Percentiles rank a stretch among this genome's conserved stretches.
phyloP scores from a whole-genome alignment of 2,113 vertebrate species.

The Paralichthys olivaceus region DNA sequence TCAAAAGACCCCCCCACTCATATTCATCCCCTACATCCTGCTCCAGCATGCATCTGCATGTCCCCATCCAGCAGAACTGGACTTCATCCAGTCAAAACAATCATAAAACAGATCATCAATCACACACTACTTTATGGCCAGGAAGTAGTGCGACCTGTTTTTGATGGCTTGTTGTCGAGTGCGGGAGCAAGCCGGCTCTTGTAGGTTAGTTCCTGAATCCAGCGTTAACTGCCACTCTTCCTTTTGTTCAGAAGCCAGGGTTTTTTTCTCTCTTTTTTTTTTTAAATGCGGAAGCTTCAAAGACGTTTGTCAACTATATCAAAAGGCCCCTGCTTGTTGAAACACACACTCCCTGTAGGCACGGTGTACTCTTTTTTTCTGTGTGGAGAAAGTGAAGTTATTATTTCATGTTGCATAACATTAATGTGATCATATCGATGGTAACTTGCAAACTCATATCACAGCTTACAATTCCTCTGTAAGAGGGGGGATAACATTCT shows the following conservation, averaged over 20 bases:
- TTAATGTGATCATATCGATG: no score
- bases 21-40: conserved; percentile 57
- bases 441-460: no score
- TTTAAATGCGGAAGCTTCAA: conserved; percentile 54
- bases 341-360: conserved; percentile 16
- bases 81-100: conserved; percentile 78
- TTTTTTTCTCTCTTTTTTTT: conserved; percentile 25
- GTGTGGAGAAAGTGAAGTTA: conserved; percentile 19
- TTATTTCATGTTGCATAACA: conserved; percentile 19
- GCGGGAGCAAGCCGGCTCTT: conserved; percentile 70
- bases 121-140: conserved; percentile 66
- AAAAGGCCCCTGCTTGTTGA: conserved; percentile 29
- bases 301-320: conserved; percentile 47
- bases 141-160: conserved; percentile 79
- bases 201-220: conserved; percentile 76
- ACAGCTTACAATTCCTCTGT: no score
- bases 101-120: conserved; percentile 77
- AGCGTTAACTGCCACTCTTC: conserved; percentile 70
- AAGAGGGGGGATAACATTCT: no score
- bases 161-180: conserved; percentile 62
- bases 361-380: background rate
- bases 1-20: conserved; percentile 8
- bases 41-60: conserved; percentile 54
- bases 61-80: conserved; percentile 67
- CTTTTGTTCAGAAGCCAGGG: conserved; percentile 63